phyloP scores from a whole-genome alignment of 2,113 vertebrate species.

The Phrynosoma blainvillii region DNA sequence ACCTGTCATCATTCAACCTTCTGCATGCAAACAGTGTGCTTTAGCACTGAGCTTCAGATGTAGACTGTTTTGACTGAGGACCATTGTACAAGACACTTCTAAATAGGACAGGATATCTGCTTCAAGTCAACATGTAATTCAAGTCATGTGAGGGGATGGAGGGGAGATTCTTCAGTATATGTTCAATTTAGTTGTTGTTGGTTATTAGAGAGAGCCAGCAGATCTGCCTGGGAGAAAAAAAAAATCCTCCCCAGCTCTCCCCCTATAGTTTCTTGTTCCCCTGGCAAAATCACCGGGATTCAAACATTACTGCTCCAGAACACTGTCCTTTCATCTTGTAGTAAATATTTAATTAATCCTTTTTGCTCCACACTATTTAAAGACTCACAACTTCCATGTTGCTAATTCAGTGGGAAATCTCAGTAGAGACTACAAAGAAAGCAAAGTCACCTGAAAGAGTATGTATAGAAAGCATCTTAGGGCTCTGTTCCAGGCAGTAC shows the following conservation, averaged over 20 bases:
- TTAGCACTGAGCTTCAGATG: background rate
- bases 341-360: constrained; percentile 65
- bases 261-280: constrained; percentile 5
- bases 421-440: constrained; percentile 37
- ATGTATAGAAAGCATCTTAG: constrained; percentile 40
- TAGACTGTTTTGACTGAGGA: constrained; percentile 24
- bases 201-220: constrained; percentile 49
- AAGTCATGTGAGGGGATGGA: background rate
- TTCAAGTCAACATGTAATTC: constrained; percentile 38
- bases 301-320: constrained; percentile 48
- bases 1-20: background rate
- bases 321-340: constrained; percentile 42
- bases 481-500: constrained; percentile 57
- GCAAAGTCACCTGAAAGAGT: constrained; percentile 39
- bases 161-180: background rate
- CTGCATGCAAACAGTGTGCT: background rate
- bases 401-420: constrained; percentile 52
- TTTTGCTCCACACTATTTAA: constrained; percentile 51
- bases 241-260: constrained; percentile 25
- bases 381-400: constrained; percentile 51
- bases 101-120: background rate
- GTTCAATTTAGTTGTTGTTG: background rate
- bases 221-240: constrained; percentile 31
- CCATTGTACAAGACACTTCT: constrained; percentile 5
- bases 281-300: constrained; percentile 43